Conservation (phyloP, 2,797 vertebrate species). For the Fundulus diaphanus region DNA sequence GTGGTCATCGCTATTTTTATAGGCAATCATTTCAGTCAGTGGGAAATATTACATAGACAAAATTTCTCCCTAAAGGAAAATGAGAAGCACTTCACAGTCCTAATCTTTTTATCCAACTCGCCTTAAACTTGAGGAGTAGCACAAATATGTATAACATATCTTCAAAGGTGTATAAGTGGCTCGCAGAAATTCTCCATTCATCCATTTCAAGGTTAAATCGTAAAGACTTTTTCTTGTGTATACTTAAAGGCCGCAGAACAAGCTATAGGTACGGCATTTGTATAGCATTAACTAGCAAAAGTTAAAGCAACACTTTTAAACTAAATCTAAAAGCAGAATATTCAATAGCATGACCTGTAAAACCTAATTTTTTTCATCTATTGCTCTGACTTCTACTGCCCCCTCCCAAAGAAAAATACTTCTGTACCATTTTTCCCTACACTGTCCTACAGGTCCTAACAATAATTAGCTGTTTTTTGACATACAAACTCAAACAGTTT, state of each 20-base stretch:
- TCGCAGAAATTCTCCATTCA: slow-evolving; percentile 14
- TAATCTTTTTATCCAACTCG: slow-evolving; percentile 17
- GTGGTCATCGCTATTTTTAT: slow-evolving; percentile 9
- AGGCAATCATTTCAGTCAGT: slow-evolving; percentile 15
- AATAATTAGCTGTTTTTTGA: background rate
- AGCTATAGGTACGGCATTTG: slow-evolving; percentile 33
- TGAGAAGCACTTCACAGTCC: slow-evolving; percentile 3
- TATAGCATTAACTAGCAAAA: slow-evolving; percentile 57
- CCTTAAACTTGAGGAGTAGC: slow-evolving; percentile 12
- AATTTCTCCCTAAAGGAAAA: slow-evolving; percentile 12
- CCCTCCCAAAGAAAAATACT: slow-evolving; percentile 56
- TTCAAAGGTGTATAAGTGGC: slow-evolving; percentile 22
- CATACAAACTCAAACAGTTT: too few species aligned
- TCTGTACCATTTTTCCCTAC: slow-evolving; percentile 47
- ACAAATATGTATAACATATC: slow-evolving; percentile 16
- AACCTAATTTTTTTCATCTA: slow-evolving; percentile 68
- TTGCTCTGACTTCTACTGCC: slow-evolving; percentile 79
- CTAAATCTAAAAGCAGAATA: too few species aligned
- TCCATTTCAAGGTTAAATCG: slow-evolving; percentile 24
- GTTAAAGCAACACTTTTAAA: too few species aligned
- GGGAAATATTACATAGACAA: slow-evolving; percentile 21
- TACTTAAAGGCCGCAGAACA: slow-evolving; percentile 43
- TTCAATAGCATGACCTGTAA: slow-evolving; percentile 62
- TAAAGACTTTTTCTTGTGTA: slow-evolving; percentile 32
- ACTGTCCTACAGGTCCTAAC: slow-evolving; percentile 18